Conservation (phyloP, 1,140 invertebrate species). For the Adoxophyes honmai region DNA sequence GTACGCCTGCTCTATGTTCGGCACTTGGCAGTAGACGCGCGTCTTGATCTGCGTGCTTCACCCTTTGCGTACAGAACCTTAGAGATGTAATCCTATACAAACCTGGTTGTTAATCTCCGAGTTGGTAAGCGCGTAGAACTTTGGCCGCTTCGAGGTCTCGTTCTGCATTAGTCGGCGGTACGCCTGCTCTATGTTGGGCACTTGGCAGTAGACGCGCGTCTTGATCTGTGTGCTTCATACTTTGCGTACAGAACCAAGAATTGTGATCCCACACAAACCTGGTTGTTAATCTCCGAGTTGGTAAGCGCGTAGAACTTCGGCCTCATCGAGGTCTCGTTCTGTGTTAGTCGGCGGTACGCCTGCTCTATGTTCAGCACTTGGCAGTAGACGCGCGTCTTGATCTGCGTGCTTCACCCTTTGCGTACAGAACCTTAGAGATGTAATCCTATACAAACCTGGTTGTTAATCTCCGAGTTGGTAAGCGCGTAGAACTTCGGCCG, state of each 20-base stretch:
- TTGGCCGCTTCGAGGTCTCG: slow-evolving; percentile 88
- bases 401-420: no score
- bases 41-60: slow-evolving; percentile 52
- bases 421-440: no score
- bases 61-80: no score
- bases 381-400: slow-evolving; percentile 81
- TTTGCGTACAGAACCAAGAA: no score
- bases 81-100: no score
- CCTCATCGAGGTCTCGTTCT: slow-evolving; percentile 86
- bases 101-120: slow-evolving; percentile 85
- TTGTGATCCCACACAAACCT: no score
- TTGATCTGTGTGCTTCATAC: slow-evolving; percentile 49
- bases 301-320: slow-evolving; percentile 93
- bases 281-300: slow-evolving; percentile 84
- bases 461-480: slow-evolving; percentile 85
- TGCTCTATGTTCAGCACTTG: slow-evolving; percentile 89
- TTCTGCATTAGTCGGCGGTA: slow-evolving; percentile 84
- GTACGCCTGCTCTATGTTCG: slow-evolving; percentile 89
- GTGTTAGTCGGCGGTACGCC: slow-evolving; percentile 83
- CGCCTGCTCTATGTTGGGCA: slow-evolving; percentile 88
- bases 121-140: slow-evolving; percentile 90
- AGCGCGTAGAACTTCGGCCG: slow-evolving; percentile 92
- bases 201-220: slow-evolving; percentile 84
- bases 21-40: slow-evolving; percentile 86
- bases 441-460: slow-evolving; percentile 80